Percentiles rank a stretch among this genome's conserved stretches.
Conservation (phyloP, 2,113 vertebrate genomes). For the Euleptes europaea region DNA sequence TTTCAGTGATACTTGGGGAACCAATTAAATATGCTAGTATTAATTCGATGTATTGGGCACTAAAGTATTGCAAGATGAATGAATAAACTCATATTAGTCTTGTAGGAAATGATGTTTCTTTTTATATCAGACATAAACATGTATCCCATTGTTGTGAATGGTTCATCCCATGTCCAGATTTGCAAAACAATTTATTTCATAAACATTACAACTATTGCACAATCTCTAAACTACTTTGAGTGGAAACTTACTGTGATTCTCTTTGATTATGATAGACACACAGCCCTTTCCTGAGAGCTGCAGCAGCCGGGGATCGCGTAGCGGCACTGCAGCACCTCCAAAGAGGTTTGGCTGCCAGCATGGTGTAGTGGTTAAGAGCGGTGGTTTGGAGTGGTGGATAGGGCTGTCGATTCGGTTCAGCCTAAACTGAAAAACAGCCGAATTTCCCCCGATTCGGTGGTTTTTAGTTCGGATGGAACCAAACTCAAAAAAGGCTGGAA, state of each 20-base stretch:
- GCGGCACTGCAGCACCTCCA: no score
- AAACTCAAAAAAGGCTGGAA: no score
- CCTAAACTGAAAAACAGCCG: no score
- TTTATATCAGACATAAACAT: not conserved
- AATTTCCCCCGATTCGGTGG: no score
- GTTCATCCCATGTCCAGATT: not conserved
- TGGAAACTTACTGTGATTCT: not conserved
- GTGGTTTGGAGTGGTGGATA: no score
- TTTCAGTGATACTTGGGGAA: not conserved
- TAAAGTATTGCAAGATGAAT: accelerated
- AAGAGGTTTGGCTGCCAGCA: no score
- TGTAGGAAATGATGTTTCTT: not conserved
- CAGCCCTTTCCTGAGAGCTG: no score
- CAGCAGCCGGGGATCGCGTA: no score
- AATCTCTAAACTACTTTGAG: not conserved
- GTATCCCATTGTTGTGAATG: not conserved
- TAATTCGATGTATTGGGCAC: not conserved
- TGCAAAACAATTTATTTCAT: not conserved
- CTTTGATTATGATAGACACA: not conserved
- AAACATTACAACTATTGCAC: not conserved
- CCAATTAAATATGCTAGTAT: not conserved
- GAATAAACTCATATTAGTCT: accelerated
- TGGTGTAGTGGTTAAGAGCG: no score
- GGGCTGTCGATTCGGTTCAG: no score
- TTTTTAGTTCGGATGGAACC: no score